These are phyloP conservation scores for Spilosoma lubricipeda DNA, from an alignment of 2,888 invertebrate genomes.

Conservation along the genomic window DNA sequence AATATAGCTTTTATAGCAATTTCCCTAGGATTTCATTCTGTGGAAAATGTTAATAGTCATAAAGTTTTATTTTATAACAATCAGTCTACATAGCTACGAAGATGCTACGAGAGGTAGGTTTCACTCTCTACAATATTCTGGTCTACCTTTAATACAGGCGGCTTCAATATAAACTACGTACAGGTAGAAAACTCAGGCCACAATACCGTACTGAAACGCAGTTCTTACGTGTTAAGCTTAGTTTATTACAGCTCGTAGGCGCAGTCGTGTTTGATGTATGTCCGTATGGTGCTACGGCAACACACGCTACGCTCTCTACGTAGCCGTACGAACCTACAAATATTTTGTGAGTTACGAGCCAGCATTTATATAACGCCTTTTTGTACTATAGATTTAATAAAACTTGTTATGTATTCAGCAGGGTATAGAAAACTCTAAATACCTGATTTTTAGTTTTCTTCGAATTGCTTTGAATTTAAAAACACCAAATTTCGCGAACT, in stretches of 20 bases:
- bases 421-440: no score
- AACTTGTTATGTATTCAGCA: background rate
- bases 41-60: no score
- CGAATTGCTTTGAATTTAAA: no score
- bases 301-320: background rate
- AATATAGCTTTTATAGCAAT: no score
- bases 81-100: background rate
- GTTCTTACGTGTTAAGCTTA: background rate
- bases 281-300: background rate
- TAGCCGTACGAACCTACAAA: no score
- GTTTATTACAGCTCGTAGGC: background rate
- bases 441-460: no score
- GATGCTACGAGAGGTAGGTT: background rate
- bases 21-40: no score
- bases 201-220: background rate
- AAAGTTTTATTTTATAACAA: no score
- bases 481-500: no score
- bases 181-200: background rate
- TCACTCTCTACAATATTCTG: background rate
- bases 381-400: background rate
- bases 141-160: no score
- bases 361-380: background rate
- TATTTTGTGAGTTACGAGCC: background rate
- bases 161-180: no score
- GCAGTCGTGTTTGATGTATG: background rate